Conservation (phyloP, 2,888 invertebrate genomes). For the Tineola bisselliella region DNA sequence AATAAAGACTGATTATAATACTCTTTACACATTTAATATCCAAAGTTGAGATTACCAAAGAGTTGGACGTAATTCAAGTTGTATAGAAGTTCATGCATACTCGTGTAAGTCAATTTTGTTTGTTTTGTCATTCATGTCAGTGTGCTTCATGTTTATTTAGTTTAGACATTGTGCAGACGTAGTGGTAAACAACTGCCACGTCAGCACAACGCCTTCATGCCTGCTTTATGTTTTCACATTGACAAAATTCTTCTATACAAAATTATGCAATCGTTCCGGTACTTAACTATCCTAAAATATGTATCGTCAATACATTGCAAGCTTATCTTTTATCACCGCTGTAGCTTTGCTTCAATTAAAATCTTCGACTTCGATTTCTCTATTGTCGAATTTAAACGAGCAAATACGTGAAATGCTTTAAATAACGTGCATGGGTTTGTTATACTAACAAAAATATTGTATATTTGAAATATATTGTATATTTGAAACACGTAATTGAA, state of each 20-base stretch:
- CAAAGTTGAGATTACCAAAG: conserved; percentile 58
- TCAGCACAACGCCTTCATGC: not conserved
- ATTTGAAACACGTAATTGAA: too few species aligned
- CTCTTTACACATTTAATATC: conserved; percentile 31
- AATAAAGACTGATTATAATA: conserved; percentile 34
- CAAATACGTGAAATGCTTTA: not conserved
- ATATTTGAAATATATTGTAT: too few species aligned
- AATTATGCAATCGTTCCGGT: not conserved
- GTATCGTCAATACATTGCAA: not conserved
- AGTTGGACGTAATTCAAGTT: conserved; percentile 41
- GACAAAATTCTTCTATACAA: not conserved
- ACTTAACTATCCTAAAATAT: not conserved
- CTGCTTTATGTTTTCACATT: not conserved
- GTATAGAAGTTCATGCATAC: conserved; percentile 48
- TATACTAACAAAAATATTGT: not conserved
- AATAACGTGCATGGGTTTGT: not conserved
- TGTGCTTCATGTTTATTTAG: conserved; percentile 39
- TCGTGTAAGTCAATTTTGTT: conserved; percentile 68
- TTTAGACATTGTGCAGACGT: not conserved
- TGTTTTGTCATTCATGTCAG: conserved; percentile 64
- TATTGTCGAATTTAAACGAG: too few species aligned
- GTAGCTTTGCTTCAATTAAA: not conserved
- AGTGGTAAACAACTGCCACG: too few species aligned
- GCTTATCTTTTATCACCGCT: not conserved
- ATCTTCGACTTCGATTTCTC: too few species aligned